phyloP scores from a whole-genome alignment of 2,113 vertebrate species.

The Rhinoderma darwinii region DNA sequence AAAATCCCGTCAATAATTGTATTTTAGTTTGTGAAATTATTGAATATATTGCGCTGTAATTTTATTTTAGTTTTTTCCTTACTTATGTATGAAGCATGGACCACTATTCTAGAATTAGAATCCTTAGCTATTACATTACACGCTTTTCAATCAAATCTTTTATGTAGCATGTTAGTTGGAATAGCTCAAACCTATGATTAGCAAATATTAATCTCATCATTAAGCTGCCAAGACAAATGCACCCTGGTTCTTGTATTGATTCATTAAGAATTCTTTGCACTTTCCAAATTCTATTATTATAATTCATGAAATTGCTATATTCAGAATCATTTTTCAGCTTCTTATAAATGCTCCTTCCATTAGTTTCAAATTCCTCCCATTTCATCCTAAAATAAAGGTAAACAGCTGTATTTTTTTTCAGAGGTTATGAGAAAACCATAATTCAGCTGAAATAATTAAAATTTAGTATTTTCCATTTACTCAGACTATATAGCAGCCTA shows the following conservation, averaged over 20 bases:
- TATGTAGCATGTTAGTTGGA: neutral
- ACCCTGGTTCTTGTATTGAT: slow-evolving; percentile 23
- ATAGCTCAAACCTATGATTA: slow-evolving; percentile 13
- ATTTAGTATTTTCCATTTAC: neutral
- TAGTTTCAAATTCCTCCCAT: neutral
- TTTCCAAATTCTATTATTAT: slow-evolving; percentile 23
- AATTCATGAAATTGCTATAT: slow-evolving; percentile 15
- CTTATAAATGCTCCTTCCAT: neutral
- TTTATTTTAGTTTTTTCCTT: neutral
- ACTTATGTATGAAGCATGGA: neutral
- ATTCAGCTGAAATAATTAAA: neutral
- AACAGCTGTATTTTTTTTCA: neutral
- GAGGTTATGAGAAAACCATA: neutral
- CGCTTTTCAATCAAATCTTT: slow-evolving; percentile 24
- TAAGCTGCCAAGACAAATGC: slow-evolving; percentile 20
- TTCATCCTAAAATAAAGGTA: neutral
- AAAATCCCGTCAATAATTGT: neutral
- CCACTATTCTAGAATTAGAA: neutral
- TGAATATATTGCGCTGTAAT: neutral
- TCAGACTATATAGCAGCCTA: neutral
- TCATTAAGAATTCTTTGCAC: slow-evolving; percentile 9
- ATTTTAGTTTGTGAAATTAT: neutral
- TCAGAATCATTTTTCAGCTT: neutral
- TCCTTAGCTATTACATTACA: neutral
- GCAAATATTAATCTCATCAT: slow-evolving; percentile 33